These are phyloP conservation scores for Yasuhikotakia modesta DNA, from an alignment of 2,797 vertebrate genomes.

Conservation along the genomic window DNA sequence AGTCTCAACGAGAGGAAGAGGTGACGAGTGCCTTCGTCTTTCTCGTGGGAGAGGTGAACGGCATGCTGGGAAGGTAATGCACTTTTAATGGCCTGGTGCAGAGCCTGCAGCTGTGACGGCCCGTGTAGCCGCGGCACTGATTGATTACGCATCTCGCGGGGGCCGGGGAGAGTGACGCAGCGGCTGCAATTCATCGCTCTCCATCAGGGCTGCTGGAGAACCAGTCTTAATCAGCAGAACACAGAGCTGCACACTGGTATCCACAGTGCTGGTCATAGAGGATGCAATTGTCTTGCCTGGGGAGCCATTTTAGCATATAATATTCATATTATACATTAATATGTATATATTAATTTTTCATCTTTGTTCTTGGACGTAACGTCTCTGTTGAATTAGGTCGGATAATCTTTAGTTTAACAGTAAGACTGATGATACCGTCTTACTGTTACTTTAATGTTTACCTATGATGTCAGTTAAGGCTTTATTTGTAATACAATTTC, in stretches of 20 bases:
- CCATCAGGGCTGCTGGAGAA: conserved; percentile 56
- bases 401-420: too few species aligned
- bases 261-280: conserved; percentile 12
- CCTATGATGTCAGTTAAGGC: too few species aligned
- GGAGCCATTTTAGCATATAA: conserved; percentile 25
- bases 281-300: conserved; percentile 3
- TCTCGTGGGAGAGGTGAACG: conserved; percentile 55
- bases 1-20: conserved; percentile 20
- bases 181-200: conserved; percentile 64
- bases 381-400: not conserved
- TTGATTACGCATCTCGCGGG: conserved; percentile 66
- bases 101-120: conserved; percentile 54
- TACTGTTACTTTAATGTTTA: too few species aligned
- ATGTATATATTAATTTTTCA: conserved; percentile 6
- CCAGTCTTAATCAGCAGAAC: conserved; percentile 49
- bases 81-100: conserved; percentile 71
- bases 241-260: not conserved
- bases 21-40: conserved; percentile 16
- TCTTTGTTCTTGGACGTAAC: not conserved
- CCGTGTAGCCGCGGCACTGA: conserved; percentile 59
- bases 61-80: conserved; percentile 70
- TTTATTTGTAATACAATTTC: too few species aligned
- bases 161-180: conserved; percentile 65
- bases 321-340: too few species aligned
- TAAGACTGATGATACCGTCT: not conserved